Evolutionary conservation across 2,113 vertebrate genomes (phyloP), one percentile per base, ranked within the genome.

Genomic region (Corythaixoides concolor): DNA sequence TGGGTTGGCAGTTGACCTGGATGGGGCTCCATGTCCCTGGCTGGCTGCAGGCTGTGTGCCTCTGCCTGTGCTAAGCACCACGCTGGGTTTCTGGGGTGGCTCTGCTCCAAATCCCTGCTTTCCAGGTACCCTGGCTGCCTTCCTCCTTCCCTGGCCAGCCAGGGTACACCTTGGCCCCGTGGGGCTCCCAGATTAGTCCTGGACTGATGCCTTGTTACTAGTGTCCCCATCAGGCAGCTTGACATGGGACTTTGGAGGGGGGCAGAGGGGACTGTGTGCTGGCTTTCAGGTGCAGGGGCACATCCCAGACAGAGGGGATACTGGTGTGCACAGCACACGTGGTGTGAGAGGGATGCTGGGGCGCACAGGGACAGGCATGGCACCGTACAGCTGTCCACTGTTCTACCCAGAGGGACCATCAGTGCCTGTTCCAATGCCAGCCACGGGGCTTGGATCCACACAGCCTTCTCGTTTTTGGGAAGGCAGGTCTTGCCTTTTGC

Each of bases 381-480:
- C 39, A 66, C 39, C 28, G 14, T 47, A 30, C 43, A 64, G 37
- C 24, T 74, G 18, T 9, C 5, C 9, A 2, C 33, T 50, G 24
- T 56, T 41, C 37, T 77, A 15, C 50, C 19, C 9, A 22, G 52
- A 72, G 32, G 49, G n/a, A 33, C 45, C 1, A 2, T 33, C 49
- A 37, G 32, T 8, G 2, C 43, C 43, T 72, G 39, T 35, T 82
- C 30, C 2, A 5, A 3, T 2, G 7, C 22, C n/a, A 76, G 47
- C 50, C 0, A 0, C 0, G 2, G 19, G 30, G 30, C 56, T 92
- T 43, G 23, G 43, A n/a, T 72, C 32, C 0, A 0, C 4, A 7
- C 17, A 62, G 52, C 56, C 37, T 41, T 41, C 41, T 12, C 41
- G 12, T 41, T 41, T 41, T 43, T 27, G 24, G 63, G 37, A 74